Base-by-base conservation (phyloP, 2,888 invertebrate species). In the Apotomis capreana region DNA sequence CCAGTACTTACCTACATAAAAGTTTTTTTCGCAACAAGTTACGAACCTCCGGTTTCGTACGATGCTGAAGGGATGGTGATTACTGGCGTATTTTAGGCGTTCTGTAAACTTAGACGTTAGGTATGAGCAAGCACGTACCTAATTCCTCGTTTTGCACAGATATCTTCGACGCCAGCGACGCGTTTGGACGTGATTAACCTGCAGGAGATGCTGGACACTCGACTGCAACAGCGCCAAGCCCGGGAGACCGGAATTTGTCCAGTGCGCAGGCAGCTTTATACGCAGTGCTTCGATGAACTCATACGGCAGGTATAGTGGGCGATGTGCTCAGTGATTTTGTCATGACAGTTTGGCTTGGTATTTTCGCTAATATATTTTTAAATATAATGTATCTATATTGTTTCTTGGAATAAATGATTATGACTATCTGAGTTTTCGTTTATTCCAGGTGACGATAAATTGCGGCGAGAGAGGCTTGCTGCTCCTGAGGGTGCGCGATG, bases 171-270 rank as follows among this genome's bases (percentile, higher is more conserved):
- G 3, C 99, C 99, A 4, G 98, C 99, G 0, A 99, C 99, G 0
- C 94, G 99, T 64, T 94, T 98, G 79, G 99, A 99, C 91, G 98
- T 99, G 12, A 96, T 99, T 77, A 98, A 98, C 89, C 94, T 99
- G 13, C 99, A 99, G 91, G 99, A 99, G 89, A 98, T 98, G 92
- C 92, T 99, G 62, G 99, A 99, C 87, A 97, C 97, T 82, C 95
- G 96, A 76, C 91, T 99, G 68, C 97, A 98, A 83, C 97, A 97
- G 84, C 94, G 97, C n/a, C 97, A 98, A 89, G 99, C 99, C 1
- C 94, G 98, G 77, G 99, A 99, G 92, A 98, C 98, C 0, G 99
- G 99, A 51, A 98, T 99, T 81, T 99, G 99, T 87, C 98, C 98
- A 0, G 96, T 98, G 67, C 95, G 99, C 62, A 94, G 99, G 67